A percentile compares a stretch with the other conserved stretches of the same genome.
Evolutionary conservation across 37 sponge, comb jelly and placozoan species (phyloP).

Genomic region (Chondrilla cf. caribensis): DNA sequence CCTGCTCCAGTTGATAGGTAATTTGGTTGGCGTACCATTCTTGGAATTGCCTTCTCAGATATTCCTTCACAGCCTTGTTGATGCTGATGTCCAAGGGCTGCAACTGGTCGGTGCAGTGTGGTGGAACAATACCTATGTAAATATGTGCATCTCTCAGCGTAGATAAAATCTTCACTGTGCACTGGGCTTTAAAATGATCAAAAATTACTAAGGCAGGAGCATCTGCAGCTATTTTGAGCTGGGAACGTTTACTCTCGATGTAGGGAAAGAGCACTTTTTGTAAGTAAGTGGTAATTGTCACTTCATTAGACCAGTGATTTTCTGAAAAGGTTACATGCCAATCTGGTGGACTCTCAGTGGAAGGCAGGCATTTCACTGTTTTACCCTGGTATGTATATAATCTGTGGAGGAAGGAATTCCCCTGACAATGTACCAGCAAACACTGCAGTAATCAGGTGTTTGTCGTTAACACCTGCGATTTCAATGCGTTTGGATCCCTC

Average conservation of each 20-base stretch:
- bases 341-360: constrained; percentile 34
- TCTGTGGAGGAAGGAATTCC: constrained; percentile 52
- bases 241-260: not conserved
- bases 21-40: constrained; percentile 15
- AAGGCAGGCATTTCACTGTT: constrained; percentile 34
- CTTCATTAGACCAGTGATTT: constrained; percentile 62
- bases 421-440: constrained; percentile 43
- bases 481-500: constrained; percentile 44
- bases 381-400: constrained; percentile 53
- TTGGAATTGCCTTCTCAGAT: not conserved
- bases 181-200: constrained; percentile 12
- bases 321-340: constrained; percentile 49
- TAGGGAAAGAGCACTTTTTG: constrained; percentile 6
- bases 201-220: not conserved
- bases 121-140: not conserved
- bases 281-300: constrained; percentile 31
- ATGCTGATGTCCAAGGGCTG: constrained; percentile 23
- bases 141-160: not conserved
- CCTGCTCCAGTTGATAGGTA: not conserved
- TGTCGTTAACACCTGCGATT: constrained; percentile 52
- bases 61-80: constrained; percentile 18
- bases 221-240: not conserved
- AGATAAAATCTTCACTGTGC: not conserved
- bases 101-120: constrained; percentile 12
- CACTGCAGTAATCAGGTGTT: constrained; percentile 59